Evolutionary conservation across 2,888 invertebrate genomes (phyloP), one percentile per base, ranked within the genome.

Genomic region (Siphonodentalium dalli): DNA sequence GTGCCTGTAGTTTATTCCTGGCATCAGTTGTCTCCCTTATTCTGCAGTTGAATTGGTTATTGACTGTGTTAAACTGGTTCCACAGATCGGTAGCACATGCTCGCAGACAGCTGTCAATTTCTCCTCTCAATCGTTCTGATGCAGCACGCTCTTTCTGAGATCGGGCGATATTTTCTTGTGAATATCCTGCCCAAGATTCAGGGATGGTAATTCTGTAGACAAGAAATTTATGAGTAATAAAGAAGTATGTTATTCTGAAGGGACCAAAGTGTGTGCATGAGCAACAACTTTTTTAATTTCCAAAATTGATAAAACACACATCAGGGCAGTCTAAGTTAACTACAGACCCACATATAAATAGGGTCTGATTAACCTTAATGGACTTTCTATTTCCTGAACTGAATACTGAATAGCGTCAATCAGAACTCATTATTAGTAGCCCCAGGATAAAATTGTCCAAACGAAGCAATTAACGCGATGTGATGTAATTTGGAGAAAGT

Each of bases 201-300:
- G 81, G 81, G 63, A 90, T 90, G 74, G 90, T 91, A 64, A 92
- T 87, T 11, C 88, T 88, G 67, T 7, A 61, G 59, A 40, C 42
- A 38, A 27, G 9, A 52, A 21, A 26, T 29, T 29, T 18, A 20
- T 7, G 5, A 44, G 15, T 21, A 13, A 44, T 31, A 11, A 11
- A 6, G 13, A 8, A 13, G 5, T 15, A 3, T 20, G 2, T 43
- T 15, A 27, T 13, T 27, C 3, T n/a, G n/a, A n/a, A n/a, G n/a
- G n/a, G n/a, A n/a, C n/a, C n/a, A n/a, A n/a, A n/a, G n/a, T n/a
- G n/a, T n/a, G n/a, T n/a, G n/a, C n/a, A n/a, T n/a, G n/a, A n/a
- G n/a, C n/a, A n/a, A n/a, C n/a, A n/a, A n/a, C n/a, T n/a, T n/a
- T n/a, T n/a, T n/a, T n/a, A n/a, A n/a, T n/a, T n/a, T n/a, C n/a